Percentiles rank a stretch among this genome's conserved stretches.
Evolutionary conservation across 1,140 invertebrate species (phyloP).

Genomic region (Spodoptera litura): DNA sequence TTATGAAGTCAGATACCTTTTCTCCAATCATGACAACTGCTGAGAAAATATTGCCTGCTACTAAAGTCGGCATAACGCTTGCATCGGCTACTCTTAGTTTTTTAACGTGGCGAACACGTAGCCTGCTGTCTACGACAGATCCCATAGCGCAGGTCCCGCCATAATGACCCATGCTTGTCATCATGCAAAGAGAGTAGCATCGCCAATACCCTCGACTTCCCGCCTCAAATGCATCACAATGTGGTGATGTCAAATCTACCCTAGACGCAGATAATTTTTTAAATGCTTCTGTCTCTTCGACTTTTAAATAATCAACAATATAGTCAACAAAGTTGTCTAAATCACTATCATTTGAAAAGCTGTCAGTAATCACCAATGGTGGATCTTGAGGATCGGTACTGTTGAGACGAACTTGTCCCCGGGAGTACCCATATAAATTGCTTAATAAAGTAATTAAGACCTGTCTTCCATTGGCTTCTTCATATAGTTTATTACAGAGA

Average conservation of each 20-base stretch:
- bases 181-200: slow-evolving; percentile 75
- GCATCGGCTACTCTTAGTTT: slow-evolving; percentile 64
- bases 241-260: slow-evolving; percentile 47
- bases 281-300: slow-evolving; percentile 88
- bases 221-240: slow-evolving; percentile 46
- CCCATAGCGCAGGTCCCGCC: slow-evolving; percentile 86
- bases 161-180: slow-evolving; percentile 80
- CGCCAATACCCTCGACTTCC: slow-evolving; percentile 73
- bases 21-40: slow-evolving; percentile 59
- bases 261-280: slow-evolving; percentile 51
- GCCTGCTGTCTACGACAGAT: slow-evolving; percentile 76
- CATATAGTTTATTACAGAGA: slow-evolving; percentile 59
- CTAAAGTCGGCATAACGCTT: slow-evolving; percentile 59
- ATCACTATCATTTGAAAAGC: slow-evolving; percentile 82
- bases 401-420: slow-evolving; percentile 82
- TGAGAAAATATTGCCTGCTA: slow-evolving; percentile 43
- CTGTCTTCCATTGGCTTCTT: background rate
- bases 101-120: slow-evolving; percentile 78
- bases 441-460: slow-evolving; percentile 83
- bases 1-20: slow-evolving; percentile 44
- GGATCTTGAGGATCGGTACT: slow-evolving; percentile 85
- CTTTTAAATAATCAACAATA: slow-evolving; percentile 51
- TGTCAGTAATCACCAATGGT: slow-evolving; percentile 88
- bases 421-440: slow-evolving; percentile 82
- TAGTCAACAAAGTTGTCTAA: slow-evolving; percentile 57